Evolutionary conservation across 2,113 vertebrate genomes (phyloP).

Genomic region (Pachypanchax playfairii): DNA sequence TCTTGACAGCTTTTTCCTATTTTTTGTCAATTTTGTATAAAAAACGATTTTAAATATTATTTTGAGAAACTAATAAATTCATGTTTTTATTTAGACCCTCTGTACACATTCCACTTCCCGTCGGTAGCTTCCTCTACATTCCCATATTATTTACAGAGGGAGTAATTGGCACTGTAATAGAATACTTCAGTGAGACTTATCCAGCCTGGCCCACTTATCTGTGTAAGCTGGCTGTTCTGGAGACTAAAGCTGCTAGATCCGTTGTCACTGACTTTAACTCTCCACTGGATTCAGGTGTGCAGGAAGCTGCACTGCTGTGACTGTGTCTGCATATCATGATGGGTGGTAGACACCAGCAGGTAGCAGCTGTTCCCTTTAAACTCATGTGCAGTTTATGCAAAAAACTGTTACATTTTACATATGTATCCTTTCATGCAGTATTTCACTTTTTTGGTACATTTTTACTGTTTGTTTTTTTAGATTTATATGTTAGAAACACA

Average conservation of each 20-base stretch:
- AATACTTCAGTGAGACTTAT: conserved; percentile 73
- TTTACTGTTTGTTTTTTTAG: too few species aligned
- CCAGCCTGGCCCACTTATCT: conserved; percentile 71
- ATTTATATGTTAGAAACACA: too few species aligned
- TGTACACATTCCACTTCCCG: conserved; percentile 52
- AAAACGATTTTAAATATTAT: conserved; percentile 33
- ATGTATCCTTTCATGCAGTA: neutral
- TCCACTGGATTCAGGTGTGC: conserved; percentile 63
- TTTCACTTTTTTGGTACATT: neutral
- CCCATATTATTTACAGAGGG: conserved; percentile 65
- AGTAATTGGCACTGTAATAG: conserved; percentile 76
- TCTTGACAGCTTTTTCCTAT: neutral
- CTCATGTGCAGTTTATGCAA: conserved; percentile 1
- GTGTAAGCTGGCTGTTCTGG: conserved; percentile 75
- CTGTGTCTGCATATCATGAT: conserved; percentile 30
- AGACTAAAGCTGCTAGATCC: conserved; percentile 73
- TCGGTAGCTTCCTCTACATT: conserved; percentile 52
- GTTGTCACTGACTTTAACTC: conserved; percentile 70
- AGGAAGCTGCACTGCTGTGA: conserved; percentile 33
- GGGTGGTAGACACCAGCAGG: conserved; percentile 20
- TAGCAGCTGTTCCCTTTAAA: conserved; percentile 30
- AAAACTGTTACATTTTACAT: too few species aligned
- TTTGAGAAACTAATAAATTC: conserved; percentile 39
- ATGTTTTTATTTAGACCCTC: conserved; percentile 34
- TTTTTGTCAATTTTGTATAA: conserved; percentile 11